Evolutionary conservation across 2,113 vertebrate species (phyloP).

Genomic region (Falco punctatus): DNA sequence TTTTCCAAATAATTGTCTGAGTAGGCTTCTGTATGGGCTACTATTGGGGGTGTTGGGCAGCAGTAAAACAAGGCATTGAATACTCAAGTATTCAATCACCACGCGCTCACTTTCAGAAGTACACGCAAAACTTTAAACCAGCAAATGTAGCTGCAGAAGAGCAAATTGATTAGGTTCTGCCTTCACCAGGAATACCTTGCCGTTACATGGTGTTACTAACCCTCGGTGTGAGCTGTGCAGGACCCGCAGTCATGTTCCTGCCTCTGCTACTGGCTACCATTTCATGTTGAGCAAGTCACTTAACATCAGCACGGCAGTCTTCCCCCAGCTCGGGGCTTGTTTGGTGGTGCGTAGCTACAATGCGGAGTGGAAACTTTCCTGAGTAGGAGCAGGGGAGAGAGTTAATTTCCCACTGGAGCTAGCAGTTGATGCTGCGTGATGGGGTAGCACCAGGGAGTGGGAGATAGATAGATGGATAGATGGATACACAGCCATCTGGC

Average conservation of each 20-base stretch:
- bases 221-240: neutral
- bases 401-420: neutral
- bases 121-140: neutral
- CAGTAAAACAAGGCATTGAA: neutral
- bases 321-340: neutral
- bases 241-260: neutral
- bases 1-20: neutral
- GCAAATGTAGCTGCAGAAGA: neutral
- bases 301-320: neutral
- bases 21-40: neutral
- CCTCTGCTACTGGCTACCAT: neutral
- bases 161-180: neutral
- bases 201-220: neutral
- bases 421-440: neutral
- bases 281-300: neutral
- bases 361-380: neutral
- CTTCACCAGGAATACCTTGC: neutral
- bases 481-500: neutral
- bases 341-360: neutral
- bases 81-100: neutral
- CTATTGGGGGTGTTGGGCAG: neutral
- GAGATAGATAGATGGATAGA: neutral
- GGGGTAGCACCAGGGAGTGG: neutral
- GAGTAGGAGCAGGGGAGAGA: neutral
- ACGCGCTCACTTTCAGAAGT: neutral